Evolutionary conservation across 2,888 invertebrate genomes (phyloP).

Genomic region (Vandiemenella viatica): DNA sequence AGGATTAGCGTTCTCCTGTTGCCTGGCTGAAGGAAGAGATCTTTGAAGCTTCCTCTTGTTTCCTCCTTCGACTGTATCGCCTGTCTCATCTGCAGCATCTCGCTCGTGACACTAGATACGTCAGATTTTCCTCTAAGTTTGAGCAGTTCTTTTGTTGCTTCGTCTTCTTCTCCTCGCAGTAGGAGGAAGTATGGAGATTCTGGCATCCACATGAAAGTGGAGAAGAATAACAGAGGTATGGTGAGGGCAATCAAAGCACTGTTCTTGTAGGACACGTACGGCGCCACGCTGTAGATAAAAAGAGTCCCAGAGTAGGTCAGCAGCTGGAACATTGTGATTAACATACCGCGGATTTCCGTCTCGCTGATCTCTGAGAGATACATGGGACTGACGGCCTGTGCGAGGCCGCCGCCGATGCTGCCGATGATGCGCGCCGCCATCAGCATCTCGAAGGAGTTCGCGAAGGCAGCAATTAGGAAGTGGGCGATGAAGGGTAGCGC

Average conservation of each 20-base stretch:
- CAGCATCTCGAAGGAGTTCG: slow-evolving; percentile 21
- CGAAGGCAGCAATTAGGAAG: slow-evolving; percentile 23
- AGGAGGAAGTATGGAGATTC: slow-evolving; percentile 49
- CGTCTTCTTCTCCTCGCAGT: slow-evolving; percentile 34
- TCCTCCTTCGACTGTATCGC: slow-evolving; percentile 36
- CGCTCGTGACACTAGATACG: slow-evolving; percentile 39
- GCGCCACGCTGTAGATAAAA: slow-evolving; percentile 27
- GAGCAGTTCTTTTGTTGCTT: slow-evolving; percentile 39
- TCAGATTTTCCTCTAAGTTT: slow-evolving; percentile 37
- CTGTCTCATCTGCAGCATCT: slow-evolving; percentile 37
- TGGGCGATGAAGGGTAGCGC: slow-evolving; percentile 23
- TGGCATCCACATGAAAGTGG: slow-evolving; percentile 43
- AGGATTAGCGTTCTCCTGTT: slow-evolving; percentile 43
- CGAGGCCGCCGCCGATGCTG: slow-evolving; percentile 31
- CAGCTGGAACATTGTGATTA: slow-evolving; percentile 34
- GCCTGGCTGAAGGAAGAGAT: slow-evolving; percentile 34
- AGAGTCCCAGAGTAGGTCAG: slow-evolving; percentile 14
- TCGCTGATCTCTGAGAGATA: slow-evolving; percentile 44
- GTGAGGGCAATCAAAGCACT: slow-evolving; percentile 38
- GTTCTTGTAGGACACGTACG: slow-evolving; percentile 32
- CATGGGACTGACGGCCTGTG: slow-evolving; percentile 35
- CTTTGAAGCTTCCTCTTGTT: slow-evolving; percentile 35
- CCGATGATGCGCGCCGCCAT: slow-evolving; percentile 30
- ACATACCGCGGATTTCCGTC: slow-evolving; percentile 36
- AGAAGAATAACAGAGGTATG: slow-evolving; percentile 38